phyloP scores from a whole-genome alignment of 2,113 vertebrate species.

The Pleuronectes platessa region DNA sequence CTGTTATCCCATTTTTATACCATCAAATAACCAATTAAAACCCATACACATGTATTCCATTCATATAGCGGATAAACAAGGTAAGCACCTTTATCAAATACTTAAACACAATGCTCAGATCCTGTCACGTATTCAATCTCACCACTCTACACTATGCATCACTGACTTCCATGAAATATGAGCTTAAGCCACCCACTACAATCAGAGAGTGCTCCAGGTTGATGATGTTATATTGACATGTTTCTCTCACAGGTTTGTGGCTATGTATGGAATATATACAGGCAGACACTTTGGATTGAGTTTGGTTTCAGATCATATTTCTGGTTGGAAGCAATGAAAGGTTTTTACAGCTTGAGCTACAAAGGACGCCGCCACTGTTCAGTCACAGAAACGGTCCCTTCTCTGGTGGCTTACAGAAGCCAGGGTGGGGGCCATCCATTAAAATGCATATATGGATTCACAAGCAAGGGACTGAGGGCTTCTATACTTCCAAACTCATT shows the following conservation, averaged over 20 bases:
- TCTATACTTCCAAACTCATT: constrained; percentile 34
- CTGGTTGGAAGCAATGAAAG: not conserved
- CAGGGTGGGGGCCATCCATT: constrained; percentile 14
- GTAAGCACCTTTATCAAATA: not conserved
- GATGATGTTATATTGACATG: not conserved
- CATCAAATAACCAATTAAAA: too few species aligned
- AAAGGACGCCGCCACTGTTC: constrained; percentile 7
- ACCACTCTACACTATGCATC: not conserved
- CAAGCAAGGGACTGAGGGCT: constrained; percentile 19
- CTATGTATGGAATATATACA: not conserved
- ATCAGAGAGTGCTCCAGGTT: not conserved
- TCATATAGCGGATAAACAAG: not conserved
- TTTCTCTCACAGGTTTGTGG: not conserved
- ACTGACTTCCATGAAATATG: constrained; percentile 20
- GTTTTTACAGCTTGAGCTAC: not conserved
- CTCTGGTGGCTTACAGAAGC: constrained; percentile 9
- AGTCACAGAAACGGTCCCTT: constrained; percentile 15
- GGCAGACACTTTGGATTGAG: not conserved
- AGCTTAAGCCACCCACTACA: not conserved
- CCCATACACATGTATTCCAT: not conserved
- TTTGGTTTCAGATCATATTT: not conserved
- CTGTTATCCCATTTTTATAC: too few species aligned
- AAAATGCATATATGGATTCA: constrained; percentile 53
- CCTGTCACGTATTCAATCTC: not conserved
- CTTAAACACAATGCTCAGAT: not conserved